phyloP scores from a whole-genome alignment of 2,888 invertebrate species.

The Dynastes hyllus region DNA sequence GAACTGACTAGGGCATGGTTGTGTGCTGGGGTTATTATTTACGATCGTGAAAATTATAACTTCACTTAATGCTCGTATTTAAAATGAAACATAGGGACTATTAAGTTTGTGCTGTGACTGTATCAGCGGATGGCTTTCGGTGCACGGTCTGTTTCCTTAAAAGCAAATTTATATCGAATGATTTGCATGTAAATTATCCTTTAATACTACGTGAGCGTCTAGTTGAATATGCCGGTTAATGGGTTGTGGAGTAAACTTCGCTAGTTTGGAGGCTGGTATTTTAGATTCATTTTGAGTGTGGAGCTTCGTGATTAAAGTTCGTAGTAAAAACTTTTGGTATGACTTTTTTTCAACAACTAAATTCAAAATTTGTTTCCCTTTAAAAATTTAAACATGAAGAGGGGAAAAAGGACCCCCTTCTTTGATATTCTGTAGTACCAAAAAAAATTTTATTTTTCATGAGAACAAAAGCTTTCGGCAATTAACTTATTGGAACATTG shows the following conservation, averaged over 20 bases:
- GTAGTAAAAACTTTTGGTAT: no score
- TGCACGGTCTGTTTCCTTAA: conserved; percentile 11
- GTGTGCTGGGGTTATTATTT: neutral
- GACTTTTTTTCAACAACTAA: no score
- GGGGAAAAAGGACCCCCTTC: no score
- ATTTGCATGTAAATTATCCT: conserved; percentile 32
- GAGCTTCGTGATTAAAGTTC: no score
- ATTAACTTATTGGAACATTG: no score
- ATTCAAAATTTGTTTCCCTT: no score
- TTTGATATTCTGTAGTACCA: no score
- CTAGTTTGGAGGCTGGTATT: neutral
- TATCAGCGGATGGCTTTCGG: conserved; percentile 4
- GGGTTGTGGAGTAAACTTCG: conserved; percentile 2
- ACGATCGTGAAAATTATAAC: conserved; percentile 23
- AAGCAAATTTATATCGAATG: conserved; percentile 22
- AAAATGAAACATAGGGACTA: conserved; percentile 34
- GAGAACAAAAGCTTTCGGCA: no score
- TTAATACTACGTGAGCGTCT: neutral
- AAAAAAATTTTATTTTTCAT: no score
- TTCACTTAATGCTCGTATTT: conserved; percentile 26
- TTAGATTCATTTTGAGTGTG: conserved; percentile 1
- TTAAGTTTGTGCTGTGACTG: conserved; percentile 8
- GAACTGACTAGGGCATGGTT: neutral
- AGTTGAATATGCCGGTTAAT: conserved; percentile 12
- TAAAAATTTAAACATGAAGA: no score